Conservation (phyloP, 2,888 invertebrate species). For the Harmothoe impar region DNA sequence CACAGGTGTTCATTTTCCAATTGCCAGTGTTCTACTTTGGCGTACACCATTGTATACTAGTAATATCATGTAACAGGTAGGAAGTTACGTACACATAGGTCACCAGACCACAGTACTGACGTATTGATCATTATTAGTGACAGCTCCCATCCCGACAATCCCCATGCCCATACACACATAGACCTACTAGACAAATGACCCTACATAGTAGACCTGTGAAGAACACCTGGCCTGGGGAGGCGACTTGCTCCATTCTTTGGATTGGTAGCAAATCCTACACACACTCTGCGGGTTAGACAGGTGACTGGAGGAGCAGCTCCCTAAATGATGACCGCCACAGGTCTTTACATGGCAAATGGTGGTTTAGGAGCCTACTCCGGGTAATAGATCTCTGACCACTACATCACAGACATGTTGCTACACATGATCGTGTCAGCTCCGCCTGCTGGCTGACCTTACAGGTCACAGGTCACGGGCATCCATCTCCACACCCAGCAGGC, state of each 20-base stretch:
- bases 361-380: not conserved
- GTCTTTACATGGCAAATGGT: not conserved
- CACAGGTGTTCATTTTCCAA: too few relatives aligned
- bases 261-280: slow-evolving; percentile 15
- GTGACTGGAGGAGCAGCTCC: slow-evolving; percentile 2
- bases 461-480: not conserved
- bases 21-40: too few relatives aligned
- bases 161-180: too few relatives aligned
- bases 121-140: too few relatives aligned
- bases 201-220: too few relatives aligned
- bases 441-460: not conserved
- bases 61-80: too few relatives aligned
- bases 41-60: too few relatives aligned
- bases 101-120: too few relatives aligned
- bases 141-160: too few relatives aligned
- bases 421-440: not conserved
- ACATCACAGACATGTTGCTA: not conserved
- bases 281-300: not conserved
- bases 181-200: too few relatives aligned
- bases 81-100: too few relatives aligned
- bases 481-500: not conserved
- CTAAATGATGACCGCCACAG: not conserved
- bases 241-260: slow-evolving; percentile 11
- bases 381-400: not conserved
- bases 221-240: not conserved